Percentiles rank a stretch among this genome's conserved stretches.
phyloP scores from a whole-genome alignment of 2,797 vertebrate species.

The Anabacerthia variegaticeps region DNA sequence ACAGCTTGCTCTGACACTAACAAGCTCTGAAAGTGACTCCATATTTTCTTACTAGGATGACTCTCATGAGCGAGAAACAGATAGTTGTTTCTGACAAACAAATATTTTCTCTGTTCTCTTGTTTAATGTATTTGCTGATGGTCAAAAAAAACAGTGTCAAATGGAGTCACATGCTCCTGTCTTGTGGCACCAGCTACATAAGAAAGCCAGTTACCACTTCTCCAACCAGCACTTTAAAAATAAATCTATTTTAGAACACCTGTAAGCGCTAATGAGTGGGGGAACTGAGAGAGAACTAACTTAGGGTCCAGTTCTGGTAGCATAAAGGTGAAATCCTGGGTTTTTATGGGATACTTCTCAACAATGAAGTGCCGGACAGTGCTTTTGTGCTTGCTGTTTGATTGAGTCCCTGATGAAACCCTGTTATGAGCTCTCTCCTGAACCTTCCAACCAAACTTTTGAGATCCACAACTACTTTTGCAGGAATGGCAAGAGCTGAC shows the following conservation, averaged over 20 bases:
- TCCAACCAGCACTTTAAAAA: background rate
- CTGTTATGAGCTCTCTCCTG: background rate
- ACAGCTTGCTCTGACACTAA: background rate
- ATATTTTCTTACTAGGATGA: background rate
- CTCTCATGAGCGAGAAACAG: background rate
- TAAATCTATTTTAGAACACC: background rate
- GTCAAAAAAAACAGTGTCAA: background rate
- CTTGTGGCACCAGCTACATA: background rate
- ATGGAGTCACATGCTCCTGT: background rate
- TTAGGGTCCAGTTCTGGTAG: background rate
- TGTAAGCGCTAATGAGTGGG: background rate
- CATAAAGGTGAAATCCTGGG: background rate
- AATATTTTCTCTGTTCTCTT: background rate
- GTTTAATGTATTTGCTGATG: background rate
- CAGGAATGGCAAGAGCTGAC: background rate
- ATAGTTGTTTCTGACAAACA: background rate
- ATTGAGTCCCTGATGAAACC: background rate
- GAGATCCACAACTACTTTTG: background rate
- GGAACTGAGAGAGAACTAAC: background rate
- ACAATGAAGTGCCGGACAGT: background rate
- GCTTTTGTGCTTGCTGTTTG: background rate
- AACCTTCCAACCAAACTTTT: background rate
- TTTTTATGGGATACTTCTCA: background rate
- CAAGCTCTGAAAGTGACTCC: background rate
- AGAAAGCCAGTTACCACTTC: background rate